Conservation (phyloP, 2,888 invertebrate species). For the Branchipolynoe longqiensis region DNA sequence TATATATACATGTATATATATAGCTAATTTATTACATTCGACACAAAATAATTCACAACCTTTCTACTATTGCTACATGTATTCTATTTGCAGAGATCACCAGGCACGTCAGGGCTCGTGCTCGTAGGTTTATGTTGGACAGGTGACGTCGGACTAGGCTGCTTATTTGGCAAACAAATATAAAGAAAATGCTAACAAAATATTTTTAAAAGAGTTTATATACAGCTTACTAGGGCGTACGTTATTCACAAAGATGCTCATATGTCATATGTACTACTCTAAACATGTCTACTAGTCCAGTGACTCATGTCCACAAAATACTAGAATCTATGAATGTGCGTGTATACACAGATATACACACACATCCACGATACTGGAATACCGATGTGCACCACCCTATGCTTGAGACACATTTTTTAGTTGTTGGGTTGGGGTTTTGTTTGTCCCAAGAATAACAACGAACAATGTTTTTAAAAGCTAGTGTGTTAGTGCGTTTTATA, state of each 20-base stretch:
- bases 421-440: too few species aligned
- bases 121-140: slow-evolving; percentile 2
- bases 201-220: too few species aligned
- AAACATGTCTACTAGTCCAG: slow-evolving; percentile 36
- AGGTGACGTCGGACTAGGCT: slow-evolving; percentile 43
- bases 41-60: slow-evolving; percentile 43
- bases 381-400: slow-evolving; percentile 41
- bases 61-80: slow-evolving; percentile 40
- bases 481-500: too few species aligned
- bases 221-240: slow-evolving; percentile 44
- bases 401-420: too few species aligned
- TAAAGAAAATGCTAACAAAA: too few species aligned
- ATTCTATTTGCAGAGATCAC: slow-evolving; percentile 35
- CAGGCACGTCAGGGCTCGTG: neutral
- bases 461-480: too few species aligned
- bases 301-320: slow-evolving; percentile 31
- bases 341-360: slow-evolving; percentile 4
- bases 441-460: too few species aligned
- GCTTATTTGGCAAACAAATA: slow-evolving; percentile 38
- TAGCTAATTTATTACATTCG: slow-evolving; percentile 21
- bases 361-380: slow-evolving; percentile 25
- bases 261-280: slow-evolving; percentile 20
- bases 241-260: slow-evolving; percentile 37
- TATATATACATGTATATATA: too few species aligned
- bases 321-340: slow-evolving; percentile 6